Conservation (phyloP, 37 sponge, comb jelly and placozoan species). For the Agelas oroides region DNA sequence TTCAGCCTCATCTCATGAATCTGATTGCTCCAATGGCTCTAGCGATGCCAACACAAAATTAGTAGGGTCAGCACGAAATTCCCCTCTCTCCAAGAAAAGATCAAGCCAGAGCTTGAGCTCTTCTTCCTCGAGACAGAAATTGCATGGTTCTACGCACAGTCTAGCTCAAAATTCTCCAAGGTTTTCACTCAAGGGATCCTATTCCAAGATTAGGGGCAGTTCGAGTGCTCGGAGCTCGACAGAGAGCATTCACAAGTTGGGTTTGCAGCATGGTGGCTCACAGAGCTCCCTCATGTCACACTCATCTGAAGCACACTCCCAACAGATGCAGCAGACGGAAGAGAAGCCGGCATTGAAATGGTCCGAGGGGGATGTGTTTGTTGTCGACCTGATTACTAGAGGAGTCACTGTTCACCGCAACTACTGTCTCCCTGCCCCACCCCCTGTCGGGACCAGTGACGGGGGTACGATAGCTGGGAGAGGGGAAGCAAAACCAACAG, state of each 20-base stretch:
- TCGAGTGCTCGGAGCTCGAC: constrained; percentile 9
- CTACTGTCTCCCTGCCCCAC: background rate
- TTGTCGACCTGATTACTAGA: constrained; percentile 13
- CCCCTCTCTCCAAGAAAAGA: constrained; percentile 26
- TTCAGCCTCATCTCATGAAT: constrained; percentile 46
- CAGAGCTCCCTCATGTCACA: constrained; percentile 26
- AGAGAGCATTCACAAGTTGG: constrained; percentile 12
- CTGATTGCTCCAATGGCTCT: constrained; percentile 14
- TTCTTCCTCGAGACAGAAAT: background rate
- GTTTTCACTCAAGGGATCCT: background rate
- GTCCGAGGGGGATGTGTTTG: constrained; percentile 26
- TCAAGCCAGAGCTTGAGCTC: background rate
- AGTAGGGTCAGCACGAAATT: background rate
- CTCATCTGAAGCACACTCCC: background rate
- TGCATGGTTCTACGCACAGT: background rate
- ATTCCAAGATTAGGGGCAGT: background rate
- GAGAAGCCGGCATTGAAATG: background rate
- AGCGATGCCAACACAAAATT: background rate
- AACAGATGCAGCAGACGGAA: no score
- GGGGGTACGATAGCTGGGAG: background rate
- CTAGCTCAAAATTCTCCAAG: background rate
- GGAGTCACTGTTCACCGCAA: constrained; percentile 16
- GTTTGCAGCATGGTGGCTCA: background rate
- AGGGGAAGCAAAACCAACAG: background rate
- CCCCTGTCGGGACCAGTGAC: background rate